A percentile compares a stretch with the other conserved stretches of the same genome.
phyloP scores from a whole-genome alignment of 2,888 invertebrate genomes.

The Cinara cedri region DNA sequence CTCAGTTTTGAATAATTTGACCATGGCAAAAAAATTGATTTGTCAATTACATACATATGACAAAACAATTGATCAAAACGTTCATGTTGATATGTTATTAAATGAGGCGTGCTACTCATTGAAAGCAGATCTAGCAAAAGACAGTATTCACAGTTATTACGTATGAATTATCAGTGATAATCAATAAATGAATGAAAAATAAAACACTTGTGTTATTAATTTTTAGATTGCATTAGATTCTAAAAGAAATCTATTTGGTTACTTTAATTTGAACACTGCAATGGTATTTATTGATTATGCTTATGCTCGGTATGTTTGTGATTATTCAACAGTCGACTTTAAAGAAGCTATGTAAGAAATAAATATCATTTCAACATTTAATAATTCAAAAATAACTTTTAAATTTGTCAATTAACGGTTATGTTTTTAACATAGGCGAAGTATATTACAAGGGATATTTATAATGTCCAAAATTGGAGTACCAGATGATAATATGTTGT shows the following conservation, averaged over 20 bases:
- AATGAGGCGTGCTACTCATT: constrained; percentile 42
- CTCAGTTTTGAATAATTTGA: constrained; percentile 36
- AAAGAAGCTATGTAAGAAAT: constrained; percentile 72
- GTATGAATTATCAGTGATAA: neutral
- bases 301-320: constrained; percentile 89
- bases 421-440: constrained; percentile 67
- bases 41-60: constrained; percentile 36
- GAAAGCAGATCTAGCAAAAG: constrained; percentile 46
- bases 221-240: constrained; percentile 45
- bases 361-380: constrained; percentile 4
- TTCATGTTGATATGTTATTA: constrained; percentile 40
- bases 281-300: constrained; percentile 90
- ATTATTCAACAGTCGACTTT: constrained; percentile 88
- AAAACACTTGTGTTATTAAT: neutral
- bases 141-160: constrained; percentile 34
- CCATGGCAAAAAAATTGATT: constrained; percentile 41
- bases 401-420: neutral
- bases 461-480: constrained; percentile 79
- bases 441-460: constrained; percentile 81
- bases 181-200: neutral
- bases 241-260: constrained; percentile 50
- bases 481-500: constrained; percentile 80
- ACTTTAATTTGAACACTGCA: constrained; percentile 82
- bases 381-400: neutral
- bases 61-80: constrained; percentile 28